phyloP scores from a whole-genome alignment of 2,888 invertebrate species.

The Lamellibrachia satsuma region DNA sequence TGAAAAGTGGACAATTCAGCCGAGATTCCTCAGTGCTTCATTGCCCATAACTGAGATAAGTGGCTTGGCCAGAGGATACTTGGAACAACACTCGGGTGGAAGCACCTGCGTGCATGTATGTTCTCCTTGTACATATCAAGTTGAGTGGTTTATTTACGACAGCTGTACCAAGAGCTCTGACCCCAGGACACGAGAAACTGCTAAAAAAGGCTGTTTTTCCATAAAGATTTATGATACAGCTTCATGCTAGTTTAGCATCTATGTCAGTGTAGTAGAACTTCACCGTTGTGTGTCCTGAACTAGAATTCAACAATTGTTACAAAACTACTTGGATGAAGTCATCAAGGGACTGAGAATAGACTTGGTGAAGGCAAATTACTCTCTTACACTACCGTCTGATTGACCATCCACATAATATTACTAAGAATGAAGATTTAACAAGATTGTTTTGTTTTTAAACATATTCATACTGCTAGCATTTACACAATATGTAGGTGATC shows the following conservation, averaged over 20 bases:
- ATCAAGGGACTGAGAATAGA: too few species aligned
- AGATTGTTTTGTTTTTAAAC: too few species aligned
- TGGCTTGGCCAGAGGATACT: background rate
- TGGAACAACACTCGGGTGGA: background rate
- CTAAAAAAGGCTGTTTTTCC: background rate
- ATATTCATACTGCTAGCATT: too few species aligned
- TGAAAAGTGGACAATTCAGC: background rate
- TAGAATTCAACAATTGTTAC: too few species aligned
- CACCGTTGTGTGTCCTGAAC: too few species aligned
- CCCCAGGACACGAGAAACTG: background rate
- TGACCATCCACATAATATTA: background rate
- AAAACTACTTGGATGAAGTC: too few species aligned
- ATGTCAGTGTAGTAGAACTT: background rate
- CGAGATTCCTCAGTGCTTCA: background rate
- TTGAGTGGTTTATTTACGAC: background rate
- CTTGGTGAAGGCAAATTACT: too few species aligned
- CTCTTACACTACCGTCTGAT: background rate
- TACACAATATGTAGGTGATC: too few species aligned
- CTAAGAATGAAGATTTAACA: background rate
- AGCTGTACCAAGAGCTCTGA: background rate
- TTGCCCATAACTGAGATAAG: conserved; percentile 4
- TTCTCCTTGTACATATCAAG: background rate
- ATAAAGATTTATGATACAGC: background rate
- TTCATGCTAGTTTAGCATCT: background rate
- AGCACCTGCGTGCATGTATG: conserved; percentile 5